Evolutionary conservation across 37 sponge, comb jelly and placozoan species (phyloP).

Genomic region (Dysidea cf. avara): DNA sequence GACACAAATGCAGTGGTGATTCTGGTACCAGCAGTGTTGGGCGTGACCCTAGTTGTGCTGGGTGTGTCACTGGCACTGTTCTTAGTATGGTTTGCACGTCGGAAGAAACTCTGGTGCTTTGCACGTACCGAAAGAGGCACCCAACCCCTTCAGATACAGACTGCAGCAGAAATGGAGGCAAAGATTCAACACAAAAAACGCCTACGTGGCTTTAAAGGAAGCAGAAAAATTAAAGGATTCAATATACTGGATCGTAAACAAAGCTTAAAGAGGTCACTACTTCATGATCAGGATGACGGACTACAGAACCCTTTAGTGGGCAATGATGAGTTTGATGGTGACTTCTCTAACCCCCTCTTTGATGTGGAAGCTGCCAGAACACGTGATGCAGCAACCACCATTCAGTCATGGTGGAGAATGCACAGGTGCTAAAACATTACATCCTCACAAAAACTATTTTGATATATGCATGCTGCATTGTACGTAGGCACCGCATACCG

Average conservation of each 20-base stretch:
- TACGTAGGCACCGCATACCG: constrained; percentile 25
- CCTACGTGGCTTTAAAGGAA: no score
- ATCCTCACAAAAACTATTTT: not conserved
- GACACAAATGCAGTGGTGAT: no score
- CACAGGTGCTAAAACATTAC: constrained; percentile 16
- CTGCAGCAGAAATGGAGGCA: no score
- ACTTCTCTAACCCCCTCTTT: constrained; percentile 69
- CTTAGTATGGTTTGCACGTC: no score
- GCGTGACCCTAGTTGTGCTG: no score
- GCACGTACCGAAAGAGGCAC: no score
- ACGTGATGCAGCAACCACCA: constrained; percentile 55
- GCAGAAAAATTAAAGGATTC: no score
- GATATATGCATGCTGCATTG: not conserved
- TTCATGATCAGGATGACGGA: constrained; percentile 22
- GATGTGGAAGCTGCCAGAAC: constrained; percentile 38
- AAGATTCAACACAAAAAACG: no score
- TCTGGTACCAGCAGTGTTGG: no score
- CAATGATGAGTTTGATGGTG: constrained; percentile 32
- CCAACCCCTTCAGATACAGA: no score
- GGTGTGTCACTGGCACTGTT: no score
- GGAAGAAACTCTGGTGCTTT: no score
- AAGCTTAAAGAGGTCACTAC: constrained; percentile 27
- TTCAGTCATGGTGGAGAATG: constrained; percentile 82
- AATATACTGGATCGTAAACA: not conserved
- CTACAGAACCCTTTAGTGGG: constrained; percentile 55